Percentiles rank a stretch among this genome's conserved stretches.
These are phyloP conservation scores for Dendrocincla tyrannina DNA, from an alignment of 2,797 vertebrate genomes.

Conservation along the genomic window DNA sequence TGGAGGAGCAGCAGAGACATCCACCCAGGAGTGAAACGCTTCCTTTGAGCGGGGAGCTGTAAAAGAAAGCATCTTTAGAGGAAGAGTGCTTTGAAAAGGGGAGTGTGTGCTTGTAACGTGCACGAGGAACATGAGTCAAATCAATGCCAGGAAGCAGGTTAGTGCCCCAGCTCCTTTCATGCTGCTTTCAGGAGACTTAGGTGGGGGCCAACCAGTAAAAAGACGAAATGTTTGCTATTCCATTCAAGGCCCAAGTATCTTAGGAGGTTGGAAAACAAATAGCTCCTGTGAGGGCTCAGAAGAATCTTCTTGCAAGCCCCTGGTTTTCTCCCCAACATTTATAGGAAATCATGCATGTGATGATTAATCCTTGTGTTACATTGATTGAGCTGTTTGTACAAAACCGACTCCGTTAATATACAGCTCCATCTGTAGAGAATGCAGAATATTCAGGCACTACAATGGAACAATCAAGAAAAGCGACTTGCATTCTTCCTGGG, in stretches of 20 bases:
- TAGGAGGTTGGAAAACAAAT: not conserved
- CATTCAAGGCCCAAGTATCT: not conserved
- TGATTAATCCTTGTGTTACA: constrained; percentile 42
- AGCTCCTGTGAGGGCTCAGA: not conserved
- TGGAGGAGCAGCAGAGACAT: not conserved
- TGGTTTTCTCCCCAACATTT: not conserved
- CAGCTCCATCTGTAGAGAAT: constrained; percentile 43
- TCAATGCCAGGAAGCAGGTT: not conserved
- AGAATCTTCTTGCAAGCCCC: not conserved
- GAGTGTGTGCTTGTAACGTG: not conserved
- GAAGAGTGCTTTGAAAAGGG: not conserved
- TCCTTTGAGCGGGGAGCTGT: not conserved
- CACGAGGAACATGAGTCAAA: not conserved
- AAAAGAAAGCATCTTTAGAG: not conserved
- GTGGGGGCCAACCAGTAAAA: not conserved
- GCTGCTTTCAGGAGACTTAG: not conserved
- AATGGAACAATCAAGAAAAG: constrained; percentile 40
- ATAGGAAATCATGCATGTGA: constrained; percentile 19
- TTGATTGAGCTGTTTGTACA: constrained; percentile 52
- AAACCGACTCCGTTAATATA: constrained; percentile 45
- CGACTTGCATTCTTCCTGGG: not conserved
- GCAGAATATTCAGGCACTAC: constrained; percentile 19
- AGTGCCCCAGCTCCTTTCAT: not conserved
- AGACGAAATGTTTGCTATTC: not conserved
- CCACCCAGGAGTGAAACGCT: not conserved